These are phyloP conservation scores for Phragmatobia fuliginosa DNA, from an alignment of 2,888 invertebrate genomes.

Conservation along the genomic window DNA sequence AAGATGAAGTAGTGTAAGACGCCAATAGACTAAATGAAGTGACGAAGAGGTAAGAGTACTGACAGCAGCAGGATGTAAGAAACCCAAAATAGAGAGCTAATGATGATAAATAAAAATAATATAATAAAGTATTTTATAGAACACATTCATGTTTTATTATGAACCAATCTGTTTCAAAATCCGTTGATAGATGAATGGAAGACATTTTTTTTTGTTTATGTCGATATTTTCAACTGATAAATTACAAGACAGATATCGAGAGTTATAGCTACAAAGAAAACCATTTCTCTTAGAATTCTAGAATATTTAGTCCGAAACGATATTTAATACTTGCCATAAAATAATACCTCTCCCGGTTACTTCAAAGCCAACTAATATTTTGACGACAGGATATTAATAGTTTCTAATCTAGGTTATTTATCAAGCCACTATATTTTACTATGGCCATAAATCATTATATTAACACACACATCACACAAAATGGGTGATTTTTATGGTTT, in stretches of 20 bases:
- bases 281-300: background rate
- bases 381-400: conserved; percentile 46
- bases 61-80: too few relatives aligned
- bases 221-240: background rate
- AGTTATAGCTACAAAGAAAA: background rate
- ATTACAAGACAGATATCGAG: background rate
- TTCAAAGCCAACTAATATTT: conserved; percentile 35
- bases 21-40: too few relatives aligned
- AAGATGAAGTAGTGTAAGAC: too few relatives aligned
- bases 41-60: too few relatives aligned
- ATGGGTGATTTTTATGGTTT: conserved; percentile 37
- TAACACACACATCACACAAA: conserved; percentile 35
- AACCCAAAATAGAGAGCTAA: too few relatives aligned
- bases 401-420: conserved; percentile 45
- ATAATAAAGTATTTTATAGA: too few relatives aligned
- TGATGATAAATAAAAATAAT: too few relatives aligned
- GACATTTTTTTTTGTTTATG: too few relatives aligned
- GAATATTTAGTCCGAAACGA: conserved; percentile 28
- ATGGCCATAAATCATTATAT: conserved; percentile 44
- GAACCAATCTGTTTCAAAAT: background rate
- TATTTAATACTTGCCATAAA: conserved; percentile 26
- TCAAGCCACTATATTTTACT: conserved; percentile 36
- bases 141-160: too few relatives aligned
- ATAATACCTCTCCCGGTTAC: conserved; percentile 12
- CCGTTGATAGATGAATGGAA: too few relatives aligned